Base-by-base conservation (phyloP, 2,888 invertebrate species). In the Plusia festucae region DNA sequence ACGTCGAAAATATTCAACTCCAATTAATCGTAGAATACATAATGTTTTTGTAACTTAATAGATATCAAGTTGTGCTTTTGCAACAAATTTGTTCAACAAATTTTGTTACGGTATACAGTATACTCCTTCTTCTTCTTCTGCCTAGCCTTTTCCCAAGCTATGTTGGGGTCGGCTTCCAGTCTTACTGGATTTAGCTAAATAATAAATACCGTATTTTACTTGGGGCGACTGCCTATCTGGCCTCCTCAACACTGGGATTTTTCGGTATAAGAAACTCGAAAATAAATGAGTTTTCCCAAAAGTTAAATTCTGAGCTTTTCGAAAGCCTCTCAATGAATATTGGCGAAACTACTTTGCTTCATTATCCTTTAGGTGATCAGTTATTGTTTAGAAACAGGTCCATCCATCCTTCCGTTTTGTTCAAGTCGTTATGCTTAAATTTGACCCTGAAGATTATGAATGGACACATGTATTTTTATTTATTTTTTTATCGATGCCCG, bases 31-130 rank as follows among this genome's bases (percentile, higher is more conserved):
- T 53, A 27, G 4, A 4, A 24, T 52, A 3, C 20, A 20, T 22
- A 22, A 6, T 9, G 20, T 11, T 24, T 9, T 20, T 8, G 15
- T 13, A n/a, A 32, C 9, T 18, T 75, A 75, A 75, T 70, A 71
- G 66, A 54, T 54, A 49, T 34, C 46, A 76, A 70, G 56, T 76
- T 61, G 8, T 22, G 59, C 53, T 62, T 62, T 65, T 52, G 60
- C 32, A 22, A 44, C 30, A 32, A 53, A 18, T 46, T 46, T 34
- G 20, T 16, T 24, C 51, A 11, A n/a, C n/a, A n/a, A n/a, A n/a
- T n/a, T n/a, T n/a, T n/a, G n/a, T n/a, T n/a, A n/a, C n/a, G n/a
- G n/a, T n/a, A n/a, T n/a, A n/a, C n/a, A n/a, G n/a, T n/a, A n/a
- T n/a, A n/a, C n/a, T n/a, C n/a, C n/a, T n/a, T n/a, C n/a, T n/a